Conservation (phyloP, 2,888 invertebrate species). For the Cylindroiulus punctatus region DNA sequence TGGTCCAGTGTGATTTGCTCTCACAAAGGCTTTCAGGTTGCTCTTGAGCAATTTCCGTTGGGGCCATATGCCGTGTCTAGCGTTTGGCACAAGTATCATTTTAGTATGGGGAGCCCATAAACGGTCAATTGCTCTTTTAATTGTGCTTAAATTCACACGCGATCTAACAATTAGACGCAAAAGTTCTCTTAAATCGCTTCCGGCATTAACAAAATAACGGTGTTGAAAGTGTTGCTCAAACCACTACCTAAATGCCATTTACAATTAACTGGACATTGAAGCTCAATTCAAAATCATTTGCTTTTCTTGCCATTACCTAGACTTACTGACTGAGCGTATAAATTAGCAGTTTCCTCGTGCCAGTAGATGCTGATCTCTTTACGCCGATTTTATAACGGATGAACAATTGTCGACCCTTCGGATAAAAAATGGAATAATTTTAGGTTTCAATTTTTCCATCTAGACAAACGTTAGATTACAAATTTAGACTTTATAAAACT, state of each 20-base stretch:
- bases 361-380: neutral
- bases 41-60: constrained; percentile 39
- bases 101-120: constrained; percentile 35
- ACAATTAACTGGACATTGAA: constrained; percentile 40
- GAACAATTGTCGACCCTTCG: no score
- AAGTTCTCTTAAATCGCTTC: constrained; percentile 39
- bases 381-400: neutral
- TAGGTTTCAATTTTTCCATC: no score
- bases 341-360: neutral
- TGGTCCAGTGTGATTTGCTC: neutral
- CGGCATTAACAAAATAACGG: constrained; percentile 43
- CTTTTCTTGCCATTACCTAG: constrained; percentile 14
- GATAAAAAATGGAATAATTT: no score
- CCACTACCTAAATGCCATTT: constrained; percentile 25
- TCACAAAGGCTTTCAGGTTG: constrained; percentile 14
- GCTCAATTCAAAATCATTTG: constrained; percentile 27
- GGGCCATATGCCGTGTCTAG: neutral
- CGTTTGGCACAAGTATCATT: constrained; percentile 35
- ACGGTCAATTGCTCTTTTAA: constrained; percentile 42
- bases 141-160: constrained; percentile 44
- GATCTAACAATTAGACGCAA: constrained; percentile 43
- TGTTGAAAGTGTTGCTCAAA: constrained; percentile 43
- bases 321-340: neutral
- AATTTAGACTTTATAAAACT: no score
- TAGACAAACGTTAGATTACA: no score